Percentiles rank a stretch among this genome's conserved stretches.
phyloP scores from a whole-genome alignment of 1,140 invertebrate species.

The Drosophila sp. region DNA sequence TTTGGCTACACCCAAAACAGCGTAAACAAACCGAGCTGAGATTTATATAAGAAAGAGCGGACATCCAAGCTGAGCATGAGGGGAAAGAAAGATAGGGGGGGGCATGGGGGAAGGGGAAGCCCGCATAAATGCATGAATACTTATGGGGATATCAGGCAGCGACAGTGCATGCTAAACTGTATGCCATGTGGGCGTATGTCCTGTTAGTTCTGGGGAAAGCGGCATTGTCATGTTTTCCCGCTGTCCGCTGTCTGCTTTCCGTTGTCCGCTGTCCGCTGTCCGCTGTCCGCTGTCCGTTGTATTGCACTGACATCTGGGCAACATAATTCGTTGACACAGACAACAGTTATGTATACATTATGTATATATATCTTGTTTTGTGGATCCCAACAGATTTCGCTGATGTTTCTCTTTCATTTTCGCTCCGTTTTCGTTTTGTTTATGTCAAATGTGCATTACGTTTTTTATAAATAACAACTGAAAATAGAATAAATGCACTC shows the following conservation, averaged over 20 bases:
- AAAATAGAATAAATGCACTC: slow-evolving; percentile 2
- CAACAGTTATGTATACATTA: slow-evolving; percentile 39
- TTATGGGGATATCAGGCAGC: slow-evolving; percentile 50
- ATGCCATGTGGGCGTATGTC: slow-evolving; percentile 30
- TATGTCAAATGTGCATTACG: slow-evolving; percentile 57
- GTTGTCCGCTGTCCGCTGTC: slow-evolving; percentile 42
- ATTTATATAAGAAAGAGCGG: slow-evolving; percentile 69
- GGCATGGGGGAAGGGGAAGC: not conserved
- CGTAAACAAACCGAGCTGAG: slow-evolving; percentile 49
- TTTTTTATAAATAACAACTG: slow-evolving; percentile 35
- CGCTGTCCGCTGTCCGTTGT: slow-evolving; percentile 45
- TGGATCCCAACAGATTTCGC: slow-evolving; percentile 29
- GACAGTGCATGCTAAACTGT: slow-evolving; percentile 62
- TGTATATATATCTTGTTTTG: slow-evolving; percentile 51
- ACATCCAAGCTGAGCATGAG: slow-evolving; percentile 43
- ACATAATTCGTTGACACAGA: slow-evolving; percentile 73
- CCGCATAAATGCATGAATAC: slow-evolving; percentile 75
- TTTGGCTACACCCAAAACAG: slow-evolving; percentile 56
- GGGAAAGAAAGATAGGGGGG: not conserved
- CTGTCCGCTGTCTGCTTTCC: too few species aligned
- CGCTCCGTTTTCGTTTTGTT: slow-evolving; percentile 37
- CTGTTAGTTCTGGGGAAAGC: slow-evolving; percentile 37
- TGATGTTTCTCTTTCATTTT: not conserved
- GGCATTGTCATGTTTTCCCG: slow-evolving; percentile 65
- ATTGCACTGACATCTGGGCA: slow-evolving; percentile 76